These are phyloP conservation scores for Tichodroma muraria DNA, from an alignment of 2,113 vertebrate genomes.

Conservation along the genomic window DNA sequence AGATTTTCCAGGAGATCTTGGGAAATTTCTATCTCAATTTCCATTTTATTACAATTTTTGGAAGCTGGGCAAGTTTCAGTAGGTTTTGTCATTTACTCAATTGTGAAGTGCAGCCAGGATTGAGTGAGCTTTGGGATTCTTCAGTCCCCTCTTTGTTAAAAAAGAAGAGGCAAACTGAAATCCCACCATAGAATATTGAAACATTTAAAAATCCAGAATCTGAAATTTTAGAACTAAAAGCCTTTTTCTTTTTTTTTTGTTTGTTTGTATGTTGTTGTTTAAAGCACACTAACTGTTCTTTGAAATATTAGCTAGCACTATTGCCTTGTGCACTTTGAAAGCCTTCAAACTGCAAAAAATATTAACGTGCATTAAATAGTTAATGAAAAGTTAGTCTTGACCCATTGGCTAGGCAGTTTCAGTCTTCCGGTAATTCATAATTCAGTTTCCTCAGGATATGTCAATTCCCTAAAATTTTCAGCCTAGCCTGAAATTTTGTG, in stretches of 20 bases:
- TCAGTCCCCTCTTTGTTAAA: neutral
- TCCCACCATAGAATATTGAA: neutral
- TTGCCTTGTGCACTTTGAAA: neutral
- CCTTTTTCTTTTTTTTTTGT: neutral
- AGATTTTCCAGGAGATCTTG: neutral
- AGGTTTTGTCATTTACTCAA: neutral
- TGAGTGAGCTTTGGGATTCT: neutral
- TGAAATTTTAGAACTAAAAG: neutral
- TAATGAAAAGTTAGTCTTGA: neutral
- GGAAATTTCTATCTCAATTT: neutral
- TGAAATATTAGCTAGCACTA: neutral
- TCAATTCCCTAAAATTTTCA: neutral
- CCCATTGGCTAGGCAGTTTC: neutral
- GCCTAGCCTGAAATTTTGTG: neutral
- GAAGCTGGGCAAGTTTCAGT: neutral
- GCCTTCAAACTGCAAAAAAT: neutral
- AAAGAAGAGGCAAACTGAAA: neutral
- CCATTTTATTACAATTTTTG: neutral
- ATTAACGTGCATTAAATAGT: neutral
- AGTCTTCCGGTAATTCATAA: neutral
- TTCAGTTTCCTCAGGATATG: neutral
- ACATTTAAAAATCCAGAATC: neutral
- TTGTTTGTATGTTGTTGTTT: neutral
- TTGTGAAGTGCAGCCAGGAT: neutral
- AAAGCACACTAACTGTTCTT: neutral